A percentile compares a stretch with the other conserved stretches of the same genome.
phyloP scores from a whole-genome alignment of 2,113 vertebrate species.

The human region DNA sequence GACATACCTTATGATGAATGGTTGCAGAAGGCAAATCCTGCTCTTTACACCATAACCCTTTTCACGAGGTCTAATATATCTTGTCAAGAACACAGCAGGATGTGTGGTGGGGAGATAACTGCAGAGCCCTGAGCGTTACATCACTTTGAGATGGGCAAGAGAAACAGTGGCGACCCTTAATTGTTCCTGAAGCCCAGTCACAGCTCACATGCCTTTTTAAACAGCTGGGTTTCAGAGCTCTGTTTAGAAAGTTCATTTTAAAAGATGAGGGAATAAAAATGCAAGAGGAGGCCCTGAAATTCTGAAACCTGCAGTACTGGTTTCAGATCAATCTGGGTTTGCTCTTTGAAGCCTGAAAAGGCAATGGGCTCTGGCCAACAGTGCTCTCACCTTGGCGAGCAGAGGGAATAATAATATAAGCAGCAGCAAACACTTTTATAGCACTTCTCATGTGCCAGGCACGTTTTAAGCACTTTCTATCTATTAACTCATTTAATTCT shows the following conservation, averaged over 20 bases:
- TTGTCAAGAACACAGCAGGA: conserved; percentile 62
- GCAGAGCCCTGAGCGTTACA: neutral
- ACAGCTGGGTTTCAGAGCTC: conserved; percentile 60
- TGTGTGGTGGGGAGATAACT: conserved; percentile 58
- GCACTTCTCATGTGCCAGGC: neutral
- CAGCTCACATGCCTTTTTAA: conserved; percentile 48
- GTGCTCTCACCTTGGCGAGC: conserved; percentile 49
- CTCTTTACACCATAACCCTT: conserved; percentile 39
- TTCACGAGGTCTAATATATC: conserved; percentile 55
- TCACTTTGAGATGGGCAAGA: conserved; percentile 58
- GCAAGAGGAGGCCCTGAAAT: conserved; percentile 64
- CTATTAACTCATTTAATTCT: neutral
- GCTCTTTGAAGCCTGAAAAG: conserved; percentile 77
- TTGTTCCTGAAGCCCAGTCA: conserved; percentile 64
- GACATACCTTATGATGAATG: conserved; percentile 32
- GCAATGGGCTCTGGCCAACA: conserved; percentile 61
- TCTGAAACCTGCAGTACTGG: conserved; percentile 78
- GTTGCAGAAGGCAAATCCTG: conserved; percentile 48
- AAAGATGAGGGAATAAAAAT: conserved; percentile 63
- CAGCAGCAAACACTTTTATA: neutral
- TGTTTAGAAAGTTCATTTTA: conserved; percentile 61
- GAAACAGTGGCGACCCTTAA: conserved; percentile 52
- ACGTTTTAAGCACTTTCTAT: neutral
- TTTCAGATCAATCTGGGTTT: conserved; percentile 76
- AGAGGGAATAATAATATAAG: neutral